Evolutionary conservation across 1,140 invertebrate species (phyloP), one percentile per base, ranked within the genome.

Genomic region (Nixonia krombeini): DNA sequence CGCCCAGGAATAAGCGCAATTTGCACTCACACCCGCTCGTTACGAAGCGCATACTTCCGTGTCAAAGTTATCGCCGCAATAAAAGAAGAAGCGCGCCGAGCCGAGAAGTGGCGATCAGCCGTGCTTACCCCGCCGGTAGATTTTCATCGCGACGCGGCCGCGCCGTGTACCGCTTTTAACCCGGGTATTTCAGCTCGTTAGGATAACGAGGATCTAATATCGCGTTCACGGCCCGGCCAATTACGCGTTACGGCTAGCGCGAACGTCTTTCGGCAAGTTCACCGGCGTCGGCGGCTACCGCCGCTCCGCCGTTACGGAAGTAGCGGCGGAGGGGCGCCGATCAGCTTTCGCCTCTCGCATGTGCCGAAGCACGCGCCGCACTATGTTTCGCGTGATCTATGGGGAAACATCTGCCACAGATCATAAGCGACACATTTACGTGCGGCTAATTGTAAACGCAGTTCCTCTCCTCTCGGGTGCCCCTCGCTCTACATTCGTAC

Each of bases 191-290:
- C 67, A 76, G 78, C 78, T 83, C 80, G 81, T 83, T 83, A 82
- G 79, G 78, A 81, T 83, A 83, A 83, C 81, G 81, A 83, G 81
- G 75, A 81, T 82, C 80, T 83, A 83, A 83, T 82, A 81, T 82
- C 79, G 77, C 74, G 76, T 73, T 77, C 75, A 72, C 79, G 75
- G 75, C 58, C 72, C 42, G 67, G 68, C 80, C 81, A 83, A 82
- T 83, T 83, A 83, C 75, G 71, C 72, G 76, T 70, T 66, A 70
- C 68, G 65, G 61, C 56, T 70, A 56, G 51, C 40, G 57, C 66
- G 45, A 45, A 16, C 23, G 46, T 62, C 70, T 75, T 72, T 75
- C 62, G 64, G 69, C 64, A 71, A 47, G 65, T 70, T 72, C 59
- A 59, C 58, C 76, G 56, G 46, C 51, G 68, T 70, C 71, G 69